These are phyloP conservation scores for Drosophila subsilvestris DNA, from an alignment of 2,888 invertebrate genomes.

Conservation along the genomic window DNA sequence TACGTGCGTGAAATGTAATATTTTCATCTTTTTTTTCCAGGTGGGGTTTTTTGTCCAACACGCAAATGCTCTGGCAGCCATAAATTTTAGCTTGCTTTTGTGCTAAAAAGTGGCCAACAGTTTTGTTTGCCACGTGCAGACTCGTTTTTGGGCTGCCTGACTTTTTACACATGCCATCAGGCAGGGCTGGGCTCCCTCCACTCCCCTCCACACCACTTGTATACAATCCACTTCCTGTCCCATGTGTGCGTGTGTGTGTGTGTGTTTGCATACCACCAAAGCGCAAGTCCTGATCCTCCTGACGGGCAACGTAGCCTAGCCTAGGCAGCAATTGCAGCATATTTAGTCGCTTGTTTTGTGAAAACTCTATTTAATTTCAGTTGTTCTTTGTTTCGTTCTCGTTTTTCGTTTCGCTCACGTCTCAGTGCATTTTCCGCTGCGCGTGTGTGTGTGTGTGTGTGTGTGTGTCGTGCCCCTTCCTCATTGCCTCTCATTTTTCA, in stretches of 20 bases:
- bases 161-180: slow-evolving; percentile 45
- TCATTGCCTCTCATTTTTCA: slow-evolving; percentile 63
- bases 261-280: slow-evolving; percentile 6
- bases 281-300: slow-evolving; percentile 22
- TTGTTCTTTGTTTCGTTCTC: slow-evolving; percentile 26
- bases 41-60: slow-evolving; percentile 55
- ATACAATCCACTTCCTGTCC: neutral
- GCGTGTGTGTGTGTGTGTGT: neutral
- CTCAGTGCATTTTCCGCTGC: slow-evolving; percentile 49
- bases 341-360: slow-evolving; percentile 72
- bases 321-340: slow-evolving; percentile 36
- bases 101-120: slow-evolving; percentile 73
- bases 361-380: slow-evolving; percentile 78
- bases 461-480: neutral
- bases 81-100: slow-evolving; percentile 67
- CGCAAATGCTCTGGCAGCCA: slow-evolving; percentile 68
- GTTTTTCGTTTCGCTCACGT: slow-evolving; percentile 46
- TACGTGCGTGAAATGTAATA: slow-evolving; percentile 56
- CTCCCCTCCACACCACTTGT: neutral
- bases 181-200: neutral
- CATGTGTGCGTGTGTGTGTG: neutral
- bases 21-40: slow-evolving; percentile 22
- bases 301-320: neutral
- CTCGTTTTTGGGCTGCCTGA: slow-evolving; percentile 42
- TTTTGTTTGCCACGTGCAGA: slow-evolving; percentile 74